Evolutionary conservation across 2,888 invertebrate species (phyloP), one percentile per base, ranked within the genome.

Genomic region (Orgyia antiqua): DNA sequence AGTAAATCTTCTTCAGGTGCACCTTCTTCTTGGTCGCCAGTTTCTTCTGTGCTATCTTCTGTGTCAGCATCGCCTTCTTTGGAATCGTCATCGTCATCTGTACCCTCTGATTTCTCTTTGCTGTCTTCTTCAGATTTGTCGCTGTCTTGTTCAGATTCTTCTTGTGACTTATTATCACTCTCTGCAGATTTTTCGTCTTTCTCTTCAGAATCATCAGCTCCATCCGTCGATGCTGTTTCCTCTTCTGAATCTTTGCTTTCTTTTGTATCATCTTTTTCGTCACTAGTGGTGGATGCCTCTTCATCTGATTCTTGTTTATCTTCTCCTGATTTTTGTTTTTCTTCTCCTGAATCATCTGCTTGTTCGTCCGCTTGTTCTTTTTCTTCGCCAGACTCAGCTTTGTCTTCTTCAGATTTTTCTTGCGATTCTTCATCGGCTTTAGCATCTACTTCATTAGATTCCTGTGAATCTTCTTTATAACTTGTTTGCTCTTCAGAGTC

Each of bases 1-100:
- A 90, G 78, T 47, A 91, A 70, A 51, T 91, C 91, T 66, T 91
- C 90, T 68, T 90, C 90, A n/a, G 90, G 89, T 10, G 87, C 83
- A 38, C 87, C 88, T 45, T 83, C 82, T 45, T 78, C 78, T 34
- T 79, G 79, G 11, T 32, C 32, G 3, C 11, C 43, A 5, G 36
- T 35, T 29, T 39, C 49, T 25, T 47, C 39, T 26, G 39, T 15
- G 10, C 8, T 8, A n/a, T 33, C 36, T 27, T 28, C 31, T 18
- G 18, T 88, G 7, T 59, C 54, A 26, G 47, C 58, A 29, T 52
- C 51, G 28, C 28, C 43, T 23, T 36, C 36, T 19, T 41, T 38
- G 13, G 29, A 4, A 21, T 50, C 54, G 36, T 55, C 42, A 17
- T 59, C 56, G 29, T 50, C 48, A 24, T 75, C 71, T 42, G 68